Evolutionary conservation across 2,888 invertebrate genomes (phyloP), one percentile per base, ranked within the genome.

Genomic region (Drosophila diplacantha): DNA sequence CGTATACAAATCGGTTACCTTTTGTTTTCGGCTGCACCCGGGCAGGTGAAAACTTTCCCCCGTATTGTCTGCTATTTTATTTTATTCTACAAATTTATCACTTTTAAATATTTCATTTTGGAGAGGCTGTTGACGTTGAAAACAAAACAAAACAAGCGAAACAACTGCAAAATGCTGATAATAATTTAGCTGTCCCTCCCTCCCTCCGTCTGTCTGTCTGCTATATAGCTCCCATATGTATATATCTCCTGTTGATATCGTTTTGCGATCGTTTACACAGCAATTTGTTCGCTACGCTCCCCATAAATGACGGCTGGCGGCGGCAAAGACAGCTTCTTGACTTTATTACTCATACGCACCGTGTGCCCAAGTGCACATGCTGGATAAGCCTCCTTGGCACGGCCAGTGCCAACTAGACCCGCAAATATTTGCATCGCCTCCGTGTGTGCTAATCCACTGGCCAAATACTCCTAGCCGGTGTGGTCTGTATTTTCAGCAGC

Each of bases 261-360:
- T 71, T 53, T 56, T 71, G 71, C 49, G 41, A 70, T 72, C 70
- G 70, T 76, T 75, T 74, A 51, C 74, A 68, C 60, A 73, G 68
- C 52, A 39, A 67, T 38, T 50, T 52, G 57, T 46, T 20, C 44
- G 44, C 31, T 46, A 3, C 18, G 29, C 29, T 60, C 46, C 56
- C 46, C 47, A 52, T 35, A 57, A 63, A 22, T 71, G 60, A 41
- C 61, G 58, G 56, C 52, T 71, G 60, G 38, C 61, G 58, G 56
- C 52, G 59, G 50, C 62, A 55, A 51, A 32, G 66, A 44, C 69
- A 74, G 50, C 71, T 74, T 74, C 69, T 81, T 83, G 72, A 81
- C 72, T 71, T 75, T 75, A 77, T 81, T 83, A 83, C 81, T 81
- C 83, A 81, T 83, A 64, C 83, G 76, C 68, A 73, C 47, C 69